Evolutionary conservation across 2,797 vertebrate genomes (phyloP), one percentile per base, ranked within the genome.

Genomic region (Sebastes melanostomus): DNA sequence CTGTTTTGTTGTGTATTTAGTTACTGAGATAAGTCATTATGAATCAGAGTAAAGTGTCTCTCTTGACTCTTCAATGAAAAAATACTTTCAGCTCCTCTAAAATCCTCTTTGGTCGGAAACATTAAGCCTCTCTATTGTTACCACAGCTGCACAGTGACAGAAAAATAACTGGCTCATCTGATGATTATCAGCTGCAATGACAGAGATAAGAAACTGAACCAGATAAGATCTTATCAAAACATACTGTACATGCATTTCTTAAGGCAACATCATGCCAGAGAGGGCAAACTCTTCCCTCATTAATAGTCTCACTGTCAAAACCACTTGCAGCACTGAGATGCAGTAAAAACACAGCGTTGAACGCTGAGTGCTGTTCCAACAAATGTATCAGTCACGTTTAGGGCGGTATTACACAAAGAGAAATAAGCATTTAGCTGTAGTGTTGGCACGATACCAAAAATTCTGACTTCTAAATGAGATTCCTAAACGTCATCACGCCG

Each of bases 171-270:
- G 77, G 80, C 81, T 83, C 62, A 78, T 38, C 55, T 34, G 82
- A 91, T 87, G 75, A 60, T 74, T 91, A 92, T 91, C 82, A 76
- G 77, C 82, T 77, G 36, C 79, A 90, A 81, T 79, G 82, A 86
- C 60, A 70, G 74, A 4, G 80, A 92, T 91, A 86, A 92, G 77
- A 86, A 72, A 75, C 16, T 38, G 29, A 85, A n/a, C 10, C 58
- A 38, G 89, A 93, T 91, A 91, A 76, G 77, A 89, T 82, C 80
- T 78, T 87, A 86, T 92, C 85, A 29, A 72, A 86, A 84, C 82
- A 88, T 66, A 85, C 68, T 75, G 86, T 79, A 70, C 55, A 77
- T 69, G 79, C 27, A 78, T 85, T 89, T 90, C 84, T 84, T 75
- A 63, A 86, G 86, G 89, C 80, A 86, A 74, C 75, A 72, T 84